A percentile compares a stretch with the other conserved stretches of the same genome.
phyloP scores from a whole-genome alignment of 2,888 invertebrate genomes.

The Bellardia pandia region DNA sequence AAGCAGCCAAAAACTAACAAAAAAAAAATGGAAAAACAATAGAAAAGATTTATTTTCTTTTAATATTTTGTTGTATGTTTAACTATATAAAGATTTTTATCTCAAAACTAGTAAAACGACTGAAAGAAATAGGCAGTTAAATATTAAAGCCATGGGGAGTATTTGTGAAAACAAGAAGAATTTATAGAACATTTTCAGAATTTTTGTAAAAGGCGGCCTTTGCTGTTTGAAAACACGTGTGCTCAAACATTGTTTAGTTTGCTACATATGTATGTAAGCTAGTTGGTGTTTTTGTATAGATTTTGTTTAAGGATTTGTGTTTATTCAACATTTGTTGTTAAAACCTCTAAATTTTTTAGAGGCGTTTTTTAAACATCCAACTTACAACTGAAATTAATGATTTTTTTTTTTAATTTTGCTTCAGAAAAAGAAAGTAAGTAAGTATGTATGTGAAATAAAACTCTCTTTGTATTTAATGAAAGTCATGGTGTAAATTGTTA shows the following conservation, averaged over 20 bases:
- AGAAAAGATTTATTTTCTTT: constrained; percentile 8
- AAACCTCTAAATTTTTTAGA: constrained; percentile 33
- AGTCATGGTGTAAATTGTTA: constrained; percentile 78
- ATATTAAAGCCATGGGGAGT: constrained; percentile 45
- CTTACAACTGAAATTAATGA: constrained; percentile 61
- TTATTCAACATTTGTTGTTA: constrained; percentile 58
- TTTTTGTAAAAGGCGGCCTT: constrained; percentile 51
- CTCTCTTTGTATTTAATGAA: constrained; percentile 48
- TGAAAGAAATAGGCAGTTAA: constrained; percentile 13
- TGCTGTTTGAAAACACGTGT: constrained; percentile 70
- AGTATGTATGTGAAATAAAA: neutral
- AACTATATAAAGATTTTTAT: constrained; percentile 62
- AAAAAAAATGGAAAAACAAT: constrained; percentile 18
- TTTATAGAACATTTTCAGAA: neutral
- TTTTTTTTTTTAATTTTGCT: neutral
- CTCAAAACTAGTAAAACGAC: constrained; percentile 2
- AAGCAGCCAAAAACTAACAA: constrained; percentile 57
- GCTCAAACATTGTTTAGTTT: constrained; percentile 24
- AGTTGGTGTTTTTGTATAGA: constrained; percentile 2
- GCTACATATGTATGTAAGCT: too few relatives aligned
- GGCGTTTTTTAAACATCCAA: constrained; percentile 57
- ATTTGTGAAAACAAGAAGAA: constrained; percentile 3
- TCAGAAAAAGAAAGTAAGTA: too few relatives aligned
- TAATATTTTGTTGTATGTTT: neutral
- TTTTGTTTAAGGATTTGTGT: constrained; percentile 56